A percentile compares a stretch with the other conserved stretches of the same genome.
phyloP scores from a whole-genome alignment of 1,140 invertebrate species.

The Drosophila mayri region DNA sequence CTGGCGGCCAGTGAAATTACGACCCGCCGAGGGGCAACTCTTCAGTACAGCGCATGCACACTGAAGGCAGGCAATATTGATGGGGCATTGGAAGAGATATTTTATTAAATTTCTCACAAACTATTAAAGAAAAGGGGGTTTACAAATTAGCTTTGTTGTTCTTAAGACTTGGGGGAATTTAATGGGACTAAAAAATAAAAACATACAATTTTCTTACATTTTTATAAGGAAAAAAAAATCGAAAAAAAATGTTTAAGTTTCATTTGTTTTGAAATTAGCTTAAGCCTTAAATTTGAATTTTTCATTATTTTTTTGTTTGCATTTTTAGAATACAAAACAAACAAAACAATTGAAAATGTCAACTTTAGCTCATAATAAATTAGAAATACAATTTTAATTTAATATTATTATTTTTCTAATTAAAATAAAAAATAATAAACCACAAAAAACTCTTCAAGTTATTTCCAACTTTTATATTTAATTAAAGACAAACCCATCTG shows the following conservation, averaged over 20 bases:
- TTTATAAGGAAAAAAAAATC: no score
- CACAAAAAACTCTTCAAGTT: neutral
- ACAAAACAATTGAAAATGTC: neutral
- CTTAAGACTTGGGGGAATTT: neutral
- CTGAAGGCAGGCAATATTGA: conserved; percentile 62
- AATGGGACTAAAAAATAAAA: neutral
- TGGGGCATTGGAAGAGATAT: neutral
- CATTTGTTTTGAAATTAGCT: neutral
- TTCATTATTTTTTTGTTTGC: neutral
- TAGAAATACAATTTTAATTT: no score
- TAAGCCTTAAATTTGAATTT: no score
- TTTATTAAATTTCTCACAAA: neutral
- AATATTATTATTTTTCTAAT: no score
- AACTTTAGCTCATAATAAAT: neutral
- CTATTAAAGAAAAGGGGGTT: neutral
- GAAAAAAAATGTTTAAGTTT: neutral
- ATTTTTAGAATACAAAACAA: neutral
- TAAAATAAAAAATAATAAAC: neutral
- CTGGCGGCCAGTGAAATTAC: conserved; percentile 40
- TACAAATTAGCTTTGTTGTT: no score
- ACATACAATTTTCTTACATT: no score
- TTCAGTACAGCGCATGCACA: conserved; percentile 70
- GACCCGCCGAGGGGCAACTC: conserved; percentile 1
- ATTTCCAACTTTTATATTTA: neutral
- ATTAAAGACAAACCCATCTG: neutral